Evolutionary conservation across 2,888 invertebrate genomes (phyloP), one percentile per base, ranked within the genome.

Genomic region (Keiferia lycopersicella): DNA sequence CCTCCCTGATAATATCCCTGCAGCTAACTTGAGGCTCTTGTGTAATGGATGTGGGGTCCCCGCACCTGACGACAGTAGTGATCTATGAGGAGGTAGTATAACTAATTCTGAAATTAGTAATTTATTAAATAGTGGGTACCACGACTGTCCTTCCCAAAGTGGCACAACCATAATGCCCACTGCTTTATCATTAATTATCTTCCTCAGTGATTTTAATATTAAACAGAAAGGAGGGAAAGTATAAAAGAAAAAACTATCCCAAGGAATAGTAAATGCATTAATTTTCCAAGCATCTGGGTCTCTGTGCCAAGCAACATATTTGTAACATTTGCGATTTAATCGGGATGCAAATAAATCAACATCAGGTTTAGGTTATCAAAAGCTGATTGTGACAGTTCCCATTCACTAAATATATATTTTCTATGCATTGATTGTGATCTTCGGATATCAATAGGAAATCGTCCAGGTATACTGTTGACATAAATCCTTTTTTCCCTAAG

Each of bases 251-350:
- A 64, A 60, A n/a, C 22, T 14, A 14, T n/a, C 11, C 69, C 69
- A 71, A 30, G 63, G 39, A 39, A 71, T 7, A 7, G 69, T 71
- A 45, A 68, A 68, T 0, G 68, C 66, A 53, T 53, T 12, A 22
- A 53, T 22, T 14, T 8, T 26, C 12, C 14, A 53, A 6, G 53
- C 53, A 53, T 53, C 53, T 1, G 67, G 67, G 26, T 61, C 61
- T 0, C 8, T 12, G 10, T 64, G 26, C 64, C 64, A 64, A 8
- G 64, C 58, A 45, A 61, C 38, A 34, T 61, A 61, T 30, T 22
- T 64, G 10, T 38, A 12, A 20, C 63, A 63, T 57, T 63, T 63
- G 10, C 16, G 22, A 18, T 63, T 63, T 26, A 26, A 26, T 26
- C 26, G 26, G 2, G n/a, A 64, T 50, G 26, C 30, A 16, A 18